Evolutionary conservation across 1,140 invertebrate species (phyloP).

Genomic region (Nasonia longicornis): DNA sequence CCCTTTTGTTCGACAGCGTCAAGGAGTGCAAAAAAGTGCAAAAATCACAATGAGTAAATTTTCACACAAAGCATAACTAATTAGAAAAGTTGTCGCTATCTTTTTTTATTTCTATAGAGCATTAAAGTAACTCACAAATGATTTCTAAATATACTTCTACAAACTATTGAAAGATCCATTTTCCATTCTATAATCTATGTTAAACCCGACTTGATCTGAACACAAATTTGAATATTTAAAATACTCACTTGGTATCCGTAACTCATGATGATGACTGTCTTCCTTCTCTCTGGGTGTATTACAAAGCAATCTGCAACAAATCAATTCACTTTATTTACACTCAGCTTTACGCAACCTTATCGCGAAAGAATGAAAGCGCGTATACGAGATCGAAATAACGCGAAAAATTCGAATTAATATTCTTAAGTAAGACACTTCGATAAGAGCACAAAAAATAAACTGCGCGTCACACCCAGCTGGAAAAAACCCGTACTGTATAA

Average conservation of each 20-base stretch:
- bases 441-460: no score
- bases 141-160: neutral
- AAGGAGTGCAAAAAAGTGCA: slow-evolving; percentile 30
- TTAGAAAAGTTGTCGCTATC: neutral
- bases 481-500: neutral
- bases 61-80: neutral
- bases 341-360: neutral
- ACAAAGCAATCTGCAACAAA: slow-evolving; percentile 36
- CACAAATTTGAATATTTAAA: neutral
- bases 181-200: neutral
- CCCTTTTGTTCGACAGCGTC: slow-evolving; percentile 54
- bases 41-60: slow-evolving; percentile 47
- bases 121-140: no score
- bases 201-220: neutral
- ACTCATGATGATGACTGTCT: slow-evolving; percentile 50
- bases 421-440: no score
- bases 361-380: neutral
- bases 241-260: slow-evolving; percentile 58
- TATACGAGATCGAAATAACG: no score
- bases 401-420: no score
- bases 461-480: neutral
- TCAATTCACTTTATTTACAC: slow-evolving; percentile 3
- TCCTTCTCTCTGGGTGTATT: neutral
- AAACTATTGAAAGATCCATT: neutral
- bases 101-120: no score